Evolutionary conservation across 1,140 invertebrate species (phyloP), one percentile per base, ranked within the genome.

Genomic region (Berghia stephanieae): DNA sequence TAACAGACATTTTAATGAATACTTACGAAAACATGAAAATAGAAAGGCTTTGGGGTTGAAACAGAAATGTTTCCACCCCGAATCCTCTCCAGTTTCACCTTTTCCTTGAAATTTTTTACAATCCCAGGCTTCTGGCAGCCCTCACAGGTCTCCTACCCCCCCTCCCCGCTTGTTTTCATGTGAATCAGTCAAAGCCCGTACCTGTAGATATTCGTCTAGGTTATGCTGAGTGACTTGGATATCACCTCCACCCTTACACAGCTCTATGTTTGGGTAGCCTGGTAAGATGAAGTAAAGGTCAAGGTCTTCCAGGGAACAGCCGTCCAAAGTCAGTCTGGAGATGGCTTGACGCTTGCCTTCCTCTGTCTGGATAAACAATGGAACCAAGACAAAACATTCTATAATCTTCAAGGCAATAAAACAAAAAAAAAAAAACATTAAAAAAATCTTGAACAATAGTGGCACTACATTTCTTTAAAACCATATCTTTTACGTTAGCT

Each of bases 221-320:
- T 99, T 99, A 86, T 98, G 93, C 81, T 97, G 93, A 27, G 94
- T 96, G 52, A 99, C 95, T 57, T 93, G 89, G 75, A 94, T 93
- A 89, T 99, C 96, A 82, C 94, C 93, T 46, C 98, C 98, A 78
- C 95, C 95, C 86, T 97, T 96, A 80, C 96, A 93, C 80, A 99
- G 90, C 90, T 99, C 98, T 79, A 99, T 95, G 85, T 94, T 93
- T 16, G 94, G 92, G 89, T 98, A 95, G 3, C 98, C 98, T 40
- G 98, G 98, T 79, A 99, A 90, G 66, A 97, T 95, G 88, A 99
- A 99, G 89, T 98, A 96, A 63, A 99, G 91, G 10, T 95, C 95
- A 31, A 99, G 91, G 90, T 98, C 96, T 82, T 94, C 92, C 80
- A 99, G 94, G n/a, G 93, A 92, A 87, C 95, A 98, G 10, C 96